Percentiles rank a stretch among this genome's conserved stretches.
Conservation (phyloP, 2,888 invertebrate genomes). For the Luperina testacea region DNA sequence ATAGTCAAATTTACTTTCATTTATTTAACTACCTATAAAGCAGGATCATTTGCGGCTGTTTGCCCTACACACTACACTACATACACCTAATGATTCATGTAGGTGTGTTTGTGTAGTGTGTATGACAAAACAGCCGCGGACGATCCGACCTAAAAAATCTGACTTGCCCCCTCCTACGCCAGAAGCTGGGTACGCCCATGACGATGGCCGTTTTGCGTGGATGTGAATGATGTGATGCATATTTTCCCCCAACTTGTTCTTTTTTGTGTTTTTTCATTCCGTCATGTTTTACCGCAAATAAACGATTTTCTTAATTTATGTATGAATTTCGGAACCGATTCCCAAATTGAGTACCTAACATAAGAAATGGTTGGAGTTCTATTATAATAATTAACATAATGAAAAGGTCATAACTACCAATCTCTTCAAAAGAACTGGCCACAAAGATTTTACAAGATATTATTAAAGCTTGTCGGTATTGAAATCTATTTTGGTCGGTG, state of each 20-base stretch:
- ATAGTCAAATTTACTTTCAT: no score
- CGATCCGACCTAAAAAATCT: no score
- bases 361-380: background rate
- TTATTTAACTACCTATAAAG: no score
- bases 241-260: background rate
- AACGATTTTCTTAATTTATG: background rate
- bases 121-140: no score
- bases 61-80: no score
- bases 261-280: background rate
- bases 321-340: background rate
- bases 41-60: no score
- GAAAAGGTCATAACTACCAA: no score
- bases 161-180: no score
- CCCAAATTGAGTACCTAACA: background rate
- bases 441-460: conserved; percentile 11
- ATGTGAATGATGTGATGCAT: background rate
- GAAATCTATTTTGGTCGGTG: conserved; percentile 42
- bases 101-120: no score
- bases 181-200: no score
- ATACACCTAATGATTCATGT: no score
- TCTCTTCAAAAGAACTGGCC: background rate
- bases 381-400: background rate
- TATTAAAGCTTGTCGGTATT: conserved; percentile 10
- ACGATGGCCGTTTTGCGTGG: background rate
- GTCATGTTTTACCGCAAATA: background rate